Evolutionary conservation across 2,113 vertebrate genomes (phyloP), one percentile per base, ranked within the genome.

Genomic region (Elanus axillaris): DNA sequence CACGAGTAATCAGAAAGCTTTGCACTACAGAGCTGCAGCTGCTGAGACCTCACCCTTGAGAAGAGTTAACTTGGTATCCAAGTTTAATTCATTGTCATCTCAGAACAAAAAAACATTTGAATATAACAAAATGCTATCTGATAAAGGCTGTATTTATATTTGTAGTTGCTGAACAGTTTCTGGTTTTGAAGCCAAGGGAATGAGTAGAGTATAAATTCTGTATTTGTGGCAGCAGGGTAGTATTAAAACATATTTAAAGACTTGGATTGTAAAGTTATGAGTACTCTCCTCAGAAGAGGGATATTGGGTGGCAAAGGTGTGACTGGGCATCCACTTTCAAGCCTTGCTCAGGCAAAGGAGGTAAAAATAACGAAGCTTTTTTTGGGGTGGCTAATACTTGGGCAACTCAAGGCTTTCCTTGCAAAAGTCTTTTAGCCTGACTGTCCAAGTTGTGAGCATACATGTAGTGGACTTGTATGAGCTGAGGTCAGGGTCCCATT

Each of bases 401-500:
- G 13, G 38, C 42, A 20, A 55, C 32, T 64, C 25, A 27, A 68
- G 60, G 31, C 29, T 74, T 76, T 38, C 34, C 21, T 72, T 47
- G 36, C 17, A 55, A 58, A 62, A 52, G 8, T 29, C 31, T 31
- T 50, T 75, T 48, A 81, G 55, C 56, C 23, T 79, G 59, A 6
- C 53, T 60, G 36, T n/a, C 68, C 19, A 0, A 25, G 11, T 13
- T 53, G 69, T 32, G 56, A 19, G 15, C 0, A 0, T 40, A 48
- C 8, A 31, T 0, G 7, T 0, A 69, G 25, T 25, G 12, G 4
- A 3, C 19, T 75, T 63, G 1, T 0, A 9, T 18, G 32, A 81
- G 64, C 59, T 71, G 25, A 88, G 58, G 16, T 66, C 23, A 56
- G 34, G 71, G 11, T 90, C 26, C 29, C 5, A 1, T 40, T 59